Percentiles rank a stretch among this genome's conserved stretches.
Evolutionary conservation across 2,113 vertebrate species (phyloP).

Genomic region (Erinaceus europaeus): DNA sequence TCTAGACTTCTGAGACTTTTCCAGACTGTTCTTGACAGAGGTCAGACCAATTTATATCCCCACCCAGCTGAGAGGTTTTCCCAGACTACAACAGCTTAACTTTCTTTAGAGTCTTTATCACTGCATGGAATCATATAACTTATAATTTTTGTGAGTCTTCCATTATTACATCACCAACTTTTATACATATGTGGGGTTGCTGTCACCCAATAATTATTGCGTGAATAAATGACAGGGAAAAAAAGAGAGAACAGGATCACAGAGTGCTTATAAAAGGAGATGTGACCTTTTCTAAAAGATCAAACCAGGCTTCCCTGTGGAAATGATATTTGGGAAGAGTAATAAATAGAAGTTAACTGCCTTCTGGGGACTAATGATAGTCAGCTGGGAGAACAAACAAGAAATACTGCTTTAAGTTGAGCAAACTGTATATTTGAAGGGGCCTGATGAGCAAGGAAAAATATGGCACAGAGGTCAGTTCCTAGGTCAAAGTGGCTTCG

Average conservation of each 20-base stretch:
- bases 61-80: too few relatives aligned
- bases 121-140: not conserved
- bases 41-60: too few relatives aligned
- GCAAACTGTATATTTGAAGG: too few relatives aligned
- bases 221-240: not conserved
- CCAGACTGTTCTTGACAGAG: too few relatives aligned
- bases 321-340: not conserved
- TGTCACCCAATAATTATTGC: not conserved
- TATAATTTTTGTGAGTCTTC: not conserved
- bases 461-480: too few relatives aligned
- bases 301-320: not conserved
- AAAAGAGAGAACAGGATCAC: not conserved
- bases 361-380: not conserved
- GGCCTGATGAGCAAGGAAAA: too few relatives aligned
- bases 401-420: too few relatives aligned
- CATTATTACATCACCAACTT: not conserved
- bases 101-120: not conserved
- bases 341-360: not conserved
- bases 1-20: too few relatives aligned
- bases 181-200: not conserved
- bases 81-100: not conserved
- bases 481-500: not conserved
- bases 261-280: not conserved
- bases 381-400: not conserved
- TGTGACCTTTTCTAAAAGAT: constrained; percentile 8